These are phyloP conservation scores for Nothocercus julius DNA, from an alignment of 2,113 vertebrate species.

Conservation along the genomic window DNA sequence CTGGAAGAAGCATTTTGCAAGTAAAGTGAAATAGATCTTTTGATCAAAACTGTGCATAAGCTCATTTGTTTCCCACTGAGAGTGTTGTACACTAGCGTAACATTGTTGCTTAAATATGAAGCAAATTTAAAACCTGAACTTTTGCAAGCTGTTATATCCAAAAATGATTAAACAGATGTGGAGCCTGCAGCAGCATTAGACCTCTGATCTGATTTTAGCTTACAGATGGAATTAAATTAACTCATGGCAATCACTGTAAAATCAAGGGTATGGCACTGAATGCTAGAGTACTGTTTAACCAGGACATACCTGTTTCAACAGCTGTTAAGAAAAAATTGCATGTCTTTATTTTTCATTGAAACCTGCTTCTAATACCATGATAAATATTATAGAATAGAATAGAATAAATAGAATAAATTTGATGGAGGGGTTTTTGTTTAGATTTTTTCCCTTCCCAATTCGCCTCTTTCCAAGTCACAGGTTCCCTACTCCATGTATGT, in stretches of 20 bases:
- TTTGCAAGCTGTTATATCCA: constrained; percentile 72
- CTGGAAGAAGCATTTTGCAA: constrained; percentile 6
- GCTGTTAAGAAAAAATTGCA: constrained; percentile 61
- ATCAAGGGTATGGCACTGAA: constrained; percentile 66
- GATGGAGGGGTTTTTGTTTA: not conserved
- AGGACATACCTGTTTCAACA: constrained; percentile 62
- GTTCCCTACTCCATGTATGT: not conserved
- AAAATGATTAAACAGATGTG: constrained; percentile 80
- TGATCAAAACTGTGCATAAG: not conserved
- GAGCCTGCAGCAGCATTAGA: constrained; percentile 75
- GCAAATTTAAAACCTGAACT: constrained; percentile 75
- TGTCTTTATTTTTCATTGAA: constrained; percentile 64
- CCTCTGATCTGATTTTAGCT: constrained; percentile 80
- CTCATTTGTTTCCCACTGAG: constrained; percentile 3
- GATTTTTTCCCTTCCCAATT: not conserved
- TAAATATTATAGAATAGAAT: constrained; percentile 57
- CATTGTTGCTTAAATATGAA: constrained; percentile 68
- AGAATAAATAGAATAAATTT: constrained; percentile 36
- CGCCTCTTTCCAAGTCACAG: not conserved
- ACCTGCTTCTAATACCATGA: constrained; percentile 38
- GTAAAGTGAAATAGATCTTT: not conserved
- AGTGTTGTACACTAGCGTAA: not conserved
- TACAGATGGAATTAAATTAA: constrained; percentile 78
- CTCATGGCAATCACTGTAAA: constrained; percentile 72
- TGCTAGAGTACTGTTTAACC: constrained; percentile 55